Evolutionary conservation across 1,140 invertebrate species (phyloP).

Genomic region (Periplaneta americana): DNA sequence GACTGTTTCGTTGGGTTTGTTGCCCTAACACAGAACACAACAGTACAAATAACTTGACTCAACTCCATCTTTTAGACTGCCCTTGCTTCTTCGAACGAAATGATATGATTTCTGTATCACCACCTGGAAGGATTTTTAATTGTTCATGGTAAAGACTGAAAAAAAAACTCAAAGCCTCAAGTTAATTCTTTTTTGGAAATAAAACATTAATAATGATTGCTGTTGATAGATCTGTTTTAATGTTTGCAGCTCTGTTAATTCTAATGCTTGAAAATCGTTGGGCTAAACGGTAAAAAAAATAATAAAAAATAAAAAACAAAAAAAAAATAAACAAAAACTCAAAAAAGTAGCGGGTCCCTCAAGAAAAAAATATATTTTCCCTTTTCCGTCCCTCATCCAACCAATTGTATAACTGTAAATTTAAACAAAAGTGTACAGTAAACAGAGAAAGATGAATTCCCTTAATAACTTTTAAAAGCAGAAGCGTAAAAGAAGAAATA

Average conservation of each 20-base stretch:
- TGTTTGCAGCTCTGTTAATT: neutral
- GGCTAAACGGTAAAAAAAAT: neutral
- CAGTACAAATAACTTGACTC: neutral
- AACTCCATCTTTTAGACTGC: neutral
- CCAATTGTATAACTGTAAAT: neutral
- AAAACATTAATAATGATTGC: neutral
- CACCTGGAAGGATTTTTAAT: neutral
- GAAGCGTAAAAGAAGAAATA: neutral
- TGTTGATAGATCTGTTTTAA: neutral
- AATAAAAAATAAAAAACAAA: too few species aligned
- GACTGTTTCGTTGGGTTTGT: neutral
- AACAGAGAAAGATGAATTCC: neutral
- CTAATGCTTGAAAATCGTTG: neutral
- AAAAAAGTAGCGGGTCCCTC: neutral
- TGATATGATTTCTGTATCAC: neutral
- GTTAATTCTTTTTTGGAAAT: neutral
- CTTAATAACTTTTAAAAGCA: neutral
- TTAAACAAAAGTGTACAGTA: constrained; percentile 3
- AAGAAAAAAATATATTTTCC: constrained; percentile 2
- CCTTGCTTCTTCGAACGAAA: neutral
- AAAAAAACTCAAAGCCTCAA: neutral
- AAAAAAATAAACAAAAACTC: too few species aligned
- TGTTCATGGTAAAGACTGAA: neutral
- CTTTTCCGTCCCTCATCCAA: constrained; percentile 1
- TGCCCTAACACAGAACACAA: neutral